A percentile compares a stretch with the other conserved stretches of the same genome.
Evolutionary conservation across 2,888 invertebrate species (phyloP).

Genomic region (Cosmopolites sordidus): DNA sequence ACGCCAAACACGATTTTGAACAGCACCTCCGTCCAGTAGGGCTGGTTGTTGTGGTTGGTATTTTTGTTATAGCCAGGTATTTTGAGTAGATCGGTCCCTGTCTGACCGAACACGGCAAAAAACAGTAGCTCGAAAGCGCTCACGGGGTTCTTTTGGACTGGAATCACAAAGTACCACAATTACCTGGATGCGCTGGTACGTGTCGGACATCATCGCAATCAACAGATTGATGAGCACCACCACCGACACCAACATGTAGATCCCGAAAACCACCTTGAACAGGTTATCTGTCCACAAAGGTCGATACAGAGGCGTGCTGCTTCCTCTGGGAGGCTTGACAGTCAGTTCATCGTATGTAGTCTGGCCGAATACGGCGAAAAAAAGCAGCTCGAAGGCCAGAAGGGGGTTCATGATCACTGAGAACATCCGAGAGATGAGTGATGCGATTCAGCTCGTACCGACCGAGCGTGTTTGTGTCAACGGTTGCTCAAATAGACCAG

Average conservation of each 20-base stretch:
- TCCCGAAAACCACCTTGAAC: slow-evolving; percentile 90
- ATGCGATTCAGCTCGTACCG: neutral
- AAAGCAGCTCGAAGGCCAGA: slow-evolving; percentile 94
- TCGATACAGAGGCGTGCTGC: slow-evolving; percentile 66
- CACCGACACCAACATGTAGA: slow-evolving; percentile 96
- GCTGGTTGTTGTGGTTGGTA: slow-evolving; percentile 56
- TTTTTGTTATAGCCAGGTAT: slow-evolving; percentile 55
- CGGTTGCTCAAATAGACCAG: too few relatives aligned
- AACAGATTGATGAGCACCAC: slow-evolving; percentile 97
- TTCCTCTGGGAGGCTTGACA: slow-evolving; percentile 68
- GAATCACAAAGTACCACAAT: slow-evolving; percentile 56
- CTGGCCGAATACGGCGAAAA: slow-evolving; percentile 97
- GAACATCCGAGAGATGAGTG: slow-evolving; percentile 36
- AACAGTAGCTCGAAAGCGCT: slow-evolving; percentile 96
- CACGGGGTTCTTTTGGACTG: slow-evolving; percentile 88
- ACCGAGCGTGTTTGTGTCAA: too few relatives aligned
- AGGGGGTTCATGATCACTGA: slow-evolving; percentile 81
- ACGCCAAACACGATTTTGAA: slow-evolving; percentile 87
- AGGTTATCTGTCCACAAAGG: slow-evolving; percentile 81
- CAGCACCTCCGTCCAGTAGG: slow-evolving; percentile 78
- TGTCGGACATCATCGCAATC: slow-evolving; percentile 99
- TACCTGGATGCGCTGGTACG: slow-evolving; percentile 98
- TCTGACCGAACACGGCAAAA: slow-evolving; percentile 97
- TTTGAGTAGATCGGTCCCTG: slow-evolving; percentile 75
- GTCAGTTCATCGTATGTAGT: slow-evolving; percentile 77